phyloP scores from a whole-genome alignment of 2,888 invertebrate genomes.

The Ashinkailepas kermadecensis region DNA sequence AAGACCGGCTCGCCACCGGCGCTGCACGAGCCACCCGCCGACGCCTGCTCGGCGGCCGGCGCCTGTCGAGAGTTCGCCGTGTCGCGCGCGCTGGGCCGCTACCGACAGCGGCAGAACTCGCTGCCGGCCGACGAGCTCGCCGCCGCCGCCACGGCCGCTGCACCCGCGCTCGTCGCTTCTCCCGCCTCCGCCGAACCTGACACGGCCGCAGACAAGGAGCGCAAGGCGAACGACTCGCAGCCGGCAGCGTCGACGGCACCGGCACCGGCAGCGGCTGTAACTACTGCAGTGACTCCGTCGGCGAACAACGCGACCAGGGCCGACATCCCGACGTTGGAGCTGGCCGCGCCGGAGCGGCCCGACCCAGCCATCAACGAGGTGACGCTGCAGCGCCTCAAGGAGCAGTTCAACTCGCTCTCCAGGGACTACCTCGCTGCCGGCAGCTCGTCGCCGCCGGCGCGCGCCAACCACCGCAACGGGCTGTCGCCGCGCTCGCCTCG shows the following conservation, averaged over 20 bases:
- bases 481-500: constrained; percentile 10
- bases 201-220: constrained; percentile 23
- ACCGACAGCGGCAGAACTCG: constrained; percentile 55
- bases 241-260: constrained; percentile 27
- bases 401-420: not conserved
- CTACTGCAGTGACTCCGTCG: no score
- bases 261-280: no score
- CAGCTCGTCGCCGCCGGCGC: not conserved
- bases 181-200: no score
- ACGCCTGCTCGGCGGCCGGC: constrained; percentile 42
- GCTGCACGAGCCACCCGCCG: not conserved
- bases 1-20: not conserved
- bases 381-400: not conserved
- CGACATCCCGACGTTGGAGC: no score
- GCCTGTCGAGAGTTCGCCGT: constrained; percentile 77
- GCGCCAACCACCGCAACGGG: constrained; percentile 7
- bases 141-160: constrained; percentile 44
- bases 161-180: constrained; percentile 24
- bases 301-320: no score
- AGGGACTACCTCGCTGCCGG: constrained; percentile 23
- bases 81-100: constrained; percentile 70
- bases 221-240: constrained; percentile 29
- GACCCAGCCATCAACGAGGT: constrained; percentile 25
- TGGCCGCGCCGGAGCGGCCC: not conserved
- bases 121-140: constrained; percentile 59